These are phyloP conservation scores for Plusia festucae DNA, from an alignment of 2,888 invertebrate genomes.

Conservation along the genomic window DNA sequence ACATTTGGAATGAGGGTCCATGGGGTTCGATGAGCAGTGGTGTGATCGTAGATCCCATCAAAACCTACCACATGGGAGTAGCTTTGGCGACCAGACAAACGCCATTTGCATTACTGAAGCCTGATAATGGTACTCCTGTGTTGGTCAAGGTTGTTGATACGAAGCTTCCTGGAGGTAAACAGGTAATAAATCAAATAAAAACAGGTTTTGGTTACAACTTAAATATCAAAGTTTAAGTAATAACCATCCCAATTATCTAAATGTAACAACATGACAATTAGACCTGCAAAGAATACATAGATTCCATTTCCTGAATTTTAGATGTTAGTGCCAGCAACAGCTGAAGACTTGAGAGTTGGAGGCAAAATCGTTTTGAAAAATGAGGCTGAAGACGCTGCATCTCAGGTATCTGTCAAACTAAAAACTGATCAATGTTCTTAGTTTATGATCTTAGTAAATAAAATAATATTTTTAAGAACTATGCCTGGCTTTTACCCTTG, in stretches of 20 bases:
- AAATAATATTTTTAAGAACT: background rate
- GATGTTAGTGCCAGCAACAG: conserved; percentile 92
- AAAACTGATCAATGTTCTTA: background rate
- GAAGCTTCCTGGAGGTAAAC: conserved; percentile 82
- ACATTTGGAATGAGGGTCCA: conserved; percentile 62
- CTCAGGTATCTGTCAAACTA: conserved; percentile 60
- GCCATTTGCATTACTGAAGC: conserved; percentile 92
- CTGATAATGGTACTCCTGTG: conserved; percentile 91
- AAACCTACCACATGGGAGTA: conserved; percentile 92
- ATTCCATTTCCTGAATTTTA: conserved; percentile 60
- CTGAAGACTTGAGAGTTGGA: conserved; percentile 91
- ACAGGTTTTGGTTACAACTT: no score
- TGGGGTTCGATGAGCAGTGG: conserved; percentile 78
- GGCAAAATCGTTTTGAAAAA: conserved; percentile 90
- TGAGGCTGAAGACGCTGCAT: conserved; percentile 59
- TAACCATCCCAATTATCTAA: no score
- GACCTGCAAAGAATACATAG: background rate
- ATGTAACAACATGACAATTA: no score
- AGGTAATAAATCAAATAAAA: conserved; percentile 68
- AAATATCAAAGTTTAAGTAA: no score
- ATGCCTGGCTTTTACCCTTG: background rate
- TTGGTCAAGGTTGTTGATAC: conserved; percentile 91
- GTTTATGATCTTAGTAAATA: background rate
- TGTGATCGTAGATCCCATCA: conserved; percentile 92
- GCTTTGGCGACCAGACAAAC: conserved; percentile 91